Conservation (phyloP, 1,140 invertebrate species). For the Drosophila guanche region DNA sequence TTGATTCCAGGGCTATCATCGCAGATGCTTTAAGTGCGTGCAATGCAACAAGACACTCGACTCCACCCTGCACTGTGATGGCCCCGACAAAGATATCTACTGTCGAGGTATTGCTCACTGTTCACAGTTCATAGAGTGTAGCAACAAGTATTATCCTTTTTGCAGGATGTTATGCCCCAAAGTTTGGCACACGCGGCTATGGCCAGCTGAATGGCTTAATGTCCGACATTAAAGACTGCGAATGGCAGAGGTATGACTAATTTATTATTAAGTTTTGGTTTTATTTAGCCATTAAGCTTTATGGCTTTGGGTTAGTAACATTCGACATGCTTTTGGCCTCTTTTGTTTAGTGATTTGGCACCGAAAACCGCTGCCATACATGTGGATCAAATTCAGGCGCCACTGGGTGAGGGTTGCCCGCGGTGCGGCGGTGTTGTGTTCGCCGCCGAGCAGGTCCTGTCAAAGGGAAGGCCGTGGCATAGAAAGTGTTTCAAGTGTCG, state of each 20-base stretch:
- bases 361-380: constrained; percentile 87
- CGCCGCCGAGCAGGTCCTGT: constrained; percentile 94
- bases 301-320: too few relatives aligned
- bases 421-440: constrained; percentile 95
- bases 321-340: background rate
- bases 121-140: constrained; percentile 84
- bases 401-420: constrained; percentile 93
- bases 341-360: constrained; percentile 31
- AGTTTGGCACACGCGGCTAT: constrained; percentile 86
- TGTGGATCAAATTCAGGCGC: constrained; percentile 91
- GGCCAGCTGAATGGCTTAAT: constrained; percentile 90
- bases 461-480: constrained; percentile 96
- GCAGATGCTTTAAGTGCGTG: constrained; percentile 97
- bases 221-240: constrained; percentile 87
- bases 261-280: background rate
- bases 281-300: background rate
- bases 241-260: constrained; percentile 85
- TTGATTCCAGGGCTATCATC: constrained; percentile 92
- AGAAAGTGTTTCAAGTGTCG: constrained; percentile 99
- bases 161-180: constrained; percentile 85
- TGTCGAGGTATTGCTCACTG: constrained; percentile 94
- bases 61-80: constrained; percentile 97
- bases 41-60: constrained; percentile 97
- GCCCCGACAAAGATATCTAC: constrained; percentile 97
- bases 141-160: background rate